Conservation (phyloP, 2,797 vertebrate species). For the Neosilurus mollespiculum region DNA sequence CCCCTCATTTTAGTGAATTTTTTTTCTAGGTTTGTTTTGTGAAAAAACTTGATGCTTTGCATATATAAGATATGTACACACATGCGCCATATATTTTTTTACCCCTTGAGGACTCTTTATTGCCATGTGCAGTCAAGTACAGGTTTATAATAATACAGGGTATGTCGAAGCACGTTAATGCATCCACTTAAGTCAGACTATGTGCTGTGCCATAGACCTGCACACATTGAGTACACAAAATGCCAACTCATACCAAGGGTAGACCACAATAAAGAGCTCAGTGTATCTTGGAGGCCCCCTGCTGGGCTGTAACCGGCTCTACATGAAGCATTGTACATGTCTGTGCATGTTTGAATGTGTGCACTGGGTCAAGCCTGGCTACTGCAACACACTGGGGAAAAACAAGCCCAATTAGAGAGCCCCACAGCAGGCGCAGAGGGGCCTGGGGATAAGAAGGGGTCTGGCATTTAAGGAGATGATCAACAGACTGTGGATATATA, state of each 20-base stretch:
- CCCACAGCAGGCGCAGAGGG: constrained; percentile 20
- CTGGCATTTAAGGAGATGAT: constrained; percentile 43
- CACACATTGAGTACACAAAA: neutral
- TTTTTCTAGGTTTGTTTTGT: neutral
- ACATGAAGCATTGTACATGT: neutral
- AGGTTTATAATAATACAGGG: neutral
- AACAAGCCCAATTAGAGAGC: constrained; percentile 38
- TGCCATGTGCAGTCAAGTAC: too few relatives aligned
- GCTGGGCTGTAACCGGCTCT: constrained; percentile 9
- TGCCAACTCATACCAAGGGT: constrained; percentile 21
- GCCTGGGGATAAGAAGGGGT: constrained; percentile 27
- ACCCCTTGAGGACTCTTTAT: neutral
- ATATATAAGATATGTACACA: neutral
- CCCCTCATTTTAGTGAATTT: neutral
- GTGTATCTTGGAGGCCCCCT: constrained; percentile 23
- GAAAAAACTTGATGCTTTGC: neutral
- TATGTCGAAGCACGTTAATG: neutral
- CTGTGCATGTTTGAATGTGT: neutral
- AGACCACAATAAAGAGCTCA: neutral
- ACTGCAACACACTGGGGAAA: constrained; percentile 33
- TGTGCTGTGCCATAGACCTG: neutral
- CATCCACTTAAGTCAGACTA: neutral
- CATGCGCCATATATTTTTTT: too few relatives aligned
- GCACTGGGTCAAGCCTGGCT: neutral
- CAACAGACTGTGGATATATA: constrained; percentile 32